phyloP scores from a whole-genome alignment of 2,113 vertebrate genomes.

The Catharus fuscescens region DNA sequence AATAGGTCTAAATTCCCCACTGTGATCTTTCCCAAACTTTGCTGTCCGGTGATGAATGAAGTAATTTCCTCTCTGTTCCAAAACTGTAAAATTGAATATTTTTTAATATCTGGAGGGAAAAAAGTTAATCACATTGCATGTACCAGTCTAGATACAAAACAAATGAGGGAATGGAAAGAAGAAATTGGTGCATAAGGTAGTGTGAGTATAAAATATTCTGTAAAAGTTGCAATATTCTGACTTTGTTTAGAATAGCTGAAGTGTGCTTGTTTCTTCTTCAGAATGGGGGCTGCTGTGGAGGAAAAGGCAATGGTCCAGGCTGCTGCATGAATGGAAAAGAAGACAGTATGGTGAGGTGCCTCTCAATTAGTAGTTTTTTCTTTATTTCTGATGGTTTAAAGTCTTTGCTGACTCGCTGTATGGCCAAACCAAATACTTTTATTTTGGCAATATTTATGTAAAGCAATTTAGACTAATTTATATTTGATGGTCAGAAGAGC shows the following conservation, averaged over 20 bases:
- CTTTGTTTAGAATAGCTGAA: neutral
- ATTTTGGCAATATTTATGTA: neutral
- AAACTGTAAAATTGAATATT: neutral
- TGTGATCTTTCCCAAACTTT: neutral
- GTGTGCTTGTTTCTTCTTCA: slow-evolving; percentile 3
- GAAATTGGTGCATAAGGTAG: neutral
- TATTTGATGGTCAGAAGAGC: neutral
- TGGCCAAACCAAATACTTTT: neutral
- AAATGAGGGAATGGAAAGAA: neutral
- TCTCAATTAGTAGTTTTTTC: neutral
- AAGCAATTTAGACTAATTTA: neutral
- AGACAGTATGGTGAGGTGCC: slow-evolving; percentile 48
- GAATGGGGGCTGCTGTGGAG: slow-evolving; percentile 81
- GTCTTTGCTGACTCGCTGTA: neutral
- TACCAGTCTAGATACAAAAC: neutral
- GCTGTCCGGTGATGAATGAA: neutral
- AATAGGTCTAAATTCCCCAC: neutral
- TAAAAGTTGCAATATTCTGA: neutral
- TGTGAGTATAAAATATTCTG: neutral
- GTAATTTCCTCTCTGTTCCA: neutral
- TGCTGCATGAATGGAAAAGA: slow-evolving; percentile 81
- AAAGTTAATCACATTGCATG: neutral
- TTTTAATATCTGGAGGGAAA: neutral
- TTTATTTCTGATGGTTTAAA: neutral
- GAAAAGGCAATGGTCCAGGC: slow-evolving; percentile 59